These are phyloP conservation scores for Australoheros scitulus DNA, from an alignment of 2,113 vertebrate species.

Conservation along the genomic window DNA sequence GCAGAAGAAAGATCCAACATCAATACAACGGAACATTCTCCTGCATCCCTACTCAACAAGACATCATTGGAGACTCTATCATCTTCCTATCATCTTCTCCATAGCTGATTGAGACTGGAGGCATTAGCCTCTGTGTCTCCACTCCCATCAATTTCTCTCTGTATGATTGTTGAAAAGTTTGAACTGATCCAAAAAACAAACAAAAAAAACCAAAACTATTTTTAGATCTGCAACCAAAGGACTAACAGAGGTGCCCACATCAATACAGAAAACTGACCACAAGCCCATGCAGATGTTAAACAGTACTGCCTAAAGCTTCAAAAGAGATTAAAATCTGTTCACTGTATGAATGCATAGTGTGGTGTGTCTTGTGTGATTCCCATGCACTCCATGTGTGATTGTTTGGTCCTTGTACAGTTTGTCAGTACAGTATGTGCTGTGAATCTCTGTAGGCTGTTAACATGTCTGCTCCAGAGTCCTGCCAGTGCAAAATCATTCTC, in stretches of 20 bases:
- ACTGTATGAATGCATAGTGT: neutral
- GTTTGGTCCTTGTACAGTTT: slow-evolving; percentile 17
- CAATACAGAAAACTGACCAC: neutral
- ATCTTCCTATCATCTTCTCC: neutral
- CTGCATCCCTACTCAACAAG: no score
- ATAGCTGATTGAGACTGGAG: neutral
- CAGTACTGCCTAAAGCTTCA: neutral
- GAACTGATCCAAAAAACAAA: neutral
- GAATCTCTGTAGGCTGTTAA: slow-evolving; percentile 53
- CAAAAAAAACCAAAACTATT: neutral
- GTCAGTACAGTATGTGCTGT: slow-evolving; percentile 56
- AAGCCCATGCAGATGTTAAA: neutral
- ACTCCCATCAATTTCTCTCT: neutral
- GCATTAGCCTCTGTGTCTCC: neutral
- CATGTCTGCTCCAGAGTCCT: slow-evolving; percentile 35
- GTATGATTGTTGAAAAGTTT: neutral
- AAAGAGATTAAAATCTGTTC: neutral
- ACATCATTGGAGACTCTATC: no score
- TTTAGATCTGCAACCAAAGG: neutral
- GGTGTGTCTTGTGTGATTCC: neutral
- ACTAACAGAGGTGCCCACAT: neutral
- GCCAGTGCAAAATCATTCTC: slow-evolving; percentile 12
- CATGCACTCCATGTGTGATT: slow-evolving; percentile 25
- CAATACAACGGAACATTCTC: no score
- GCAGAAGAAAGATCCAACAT: no score